Base-by-base conservation (phyloP, 2,888 invertebrate species). In the Biston betularia region DNA sequence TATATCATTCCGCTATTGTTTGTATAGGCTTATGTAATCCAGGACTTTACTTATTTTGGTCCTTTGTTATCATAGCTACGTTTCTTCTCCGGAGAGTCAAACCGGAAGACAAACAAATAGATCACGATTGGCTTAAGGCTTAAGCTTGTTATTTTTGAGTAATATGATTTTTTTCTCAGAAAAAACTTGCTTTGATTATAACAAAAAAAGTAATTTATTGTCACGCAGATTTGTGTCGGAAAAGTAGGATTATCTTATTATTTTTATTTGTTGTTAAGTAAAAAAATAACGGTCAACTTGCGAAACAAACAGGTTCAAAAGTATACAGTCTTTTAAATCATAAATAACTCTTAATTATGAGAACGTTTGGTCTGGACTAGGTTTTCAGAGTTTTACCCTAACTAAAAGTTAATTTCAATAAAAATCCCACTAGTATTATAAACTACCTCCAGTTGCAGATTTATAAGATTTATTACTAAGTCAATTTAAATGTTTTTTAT, bases 51-150 rank as follows among this genome's bases (percentile, higher is more conserved):
- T 66, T 56, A 52, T 48, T 62, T 50, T 57, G 48, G 53, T 62
- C 53, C 38, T 52, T 33, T 56, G 62, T 62, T 62, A 50, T 33
- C 38, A 42, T 35, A 50, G 6, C 56, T 38, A 55, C 48, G 15
- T 67, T 68, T 57, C 52, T 61, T 40, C 33, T 44, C 14, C 11
- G 15, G 46, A 49, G 48, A 49, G 42, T 42, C 40, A 63, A 59
- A 60, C 58, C 63, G 58, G 45, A 56, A 24, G 24, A 46, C 45
- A 59, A 68, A 60, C 63, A 63, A 63, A 67, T 53, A 63, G 49
- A 63, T 68, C 55, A 67, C 33, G 50, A 62, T 62, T 57, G 52
- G 53, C 60, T 66, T 66, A 50, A 38, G 34, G 50, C 59, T 63
- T 63, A 68, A 53, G 38, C 24, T 63, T 55, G 59, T 63, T 68